Percentiles rank a stretch among this genome's conserved stretches.
Conservation (phyloP, 2,797 vertebrate genomes). For the Acanthurus lineatus region DNA sequence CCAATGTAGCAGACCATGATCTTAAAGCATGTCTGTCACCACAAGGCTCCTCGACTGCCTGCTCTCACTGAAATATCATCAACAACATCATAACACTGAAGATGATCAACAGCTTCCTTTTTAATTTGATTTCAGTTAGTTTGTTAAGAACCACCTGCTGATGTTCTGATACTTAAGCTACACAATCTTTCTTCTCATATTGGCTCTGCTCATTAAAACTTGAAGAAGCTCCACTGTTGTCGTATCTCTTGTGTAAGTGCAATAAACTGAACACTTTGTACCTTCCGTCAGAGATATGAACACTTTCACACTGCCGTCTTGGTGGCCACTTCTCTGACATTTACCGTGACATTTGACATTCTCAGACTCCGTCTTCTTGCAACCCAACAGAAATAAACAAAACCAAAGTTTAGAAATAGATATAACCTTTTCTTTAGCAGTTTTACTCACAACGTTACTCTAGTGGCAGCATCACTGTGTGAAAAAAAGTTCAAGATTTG, state of each 20-base stretch:
- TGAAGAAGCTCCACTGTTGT: background rate
- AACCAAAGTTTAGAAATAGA: conserved; percentile 31
- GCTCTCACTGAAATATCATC: conserved; percentile 5
- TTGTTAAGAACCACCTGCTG: background rate
- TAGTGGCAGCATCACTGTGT: background rate
- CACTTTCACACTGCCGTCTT: conserved; percentile 16
- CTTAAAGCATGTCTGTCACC: conserved; percentile 38
- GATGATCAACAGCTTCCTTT: conserved; percentile 26
- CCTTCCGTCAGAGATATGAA: conserved; percentile 15
- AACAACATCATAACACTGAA: background rate
- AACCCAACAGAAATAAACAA: conserved; percentile 14
- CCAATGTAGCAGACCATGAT: conserved; percentile 39
- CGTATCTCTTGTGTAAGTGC: conserved; percentile 6
- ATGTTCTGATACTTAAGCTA: background rate
- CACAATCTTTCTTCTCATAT: background rate
- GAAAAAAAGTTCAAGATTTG: background rate
- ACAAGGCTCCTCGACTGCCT: conserved; percentile 24
- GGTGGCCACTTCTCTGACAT: conserved; percentile 57
- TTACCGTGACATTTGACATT: conserved; percentile 69
- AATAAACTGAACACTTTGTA: conserved; percentile 34
- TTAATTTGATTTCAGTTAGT: background rate
- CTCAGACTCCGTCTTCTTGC: conserved; percentile 14
- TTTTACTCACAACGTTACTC: conserved; percentile 1
- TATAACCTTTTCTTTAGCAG: conserved; percentile 11
- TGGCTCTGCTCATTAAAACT: background rate